Base-by-base conservation (phyloP, 1,140 invertebrate genomes). In the Polyergus mexicanus region DNA sequence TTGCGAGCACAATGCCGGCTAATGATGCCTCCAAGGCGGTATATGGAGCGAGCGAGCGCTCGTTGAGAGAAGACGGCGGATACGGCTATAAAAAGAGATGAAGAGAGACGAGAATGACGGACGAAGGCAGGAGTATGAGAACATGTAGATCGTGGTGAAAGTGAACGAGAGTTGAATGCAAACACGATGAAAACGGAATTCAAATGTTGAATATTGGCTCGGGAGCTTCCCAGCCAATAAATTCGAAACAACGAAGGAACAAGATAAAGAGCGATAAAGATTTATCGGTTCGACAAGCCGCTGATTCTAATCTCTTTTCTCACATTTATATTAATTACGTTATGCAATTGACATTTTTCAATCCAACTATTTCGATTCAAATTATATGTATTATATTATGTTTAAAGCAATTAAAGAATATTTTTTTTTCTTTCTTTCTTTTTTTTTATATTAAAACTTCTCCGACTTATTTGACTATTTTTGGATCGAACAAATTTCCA, bases 11-110 rank as follows among this genome's bases (percentile, higher is more conserved):
- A 93, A 93, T 92, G 92, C 92, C 81, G 87, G 92, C 91, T 93
- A 93, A 93, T 93, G 92, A 93, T 91, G 91, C 92, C 89, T 92
- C 88, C 86, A 89, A 92, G 92, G 88, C 84, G 92, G 84, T 85
- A 88, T 81, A 78, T 90, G 86, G 86, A 90, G 85, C 81, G 85
- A 80, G 68, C 60, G 58, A 88, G 35, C 28, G 66, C 19, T 60
- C 85, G 41, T 35, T 58, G 56, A 51, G 47, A 51, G 75, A 77
- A 77, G 74, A 51, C 35, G 56, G 60, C 62, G 69, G 71, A 65
- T 86, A 56, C 28, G 28, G 56, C 65, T 78, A 65, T 72, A 78
- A 89, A 89, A 89, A 84, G 72, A 81, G 74, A 87, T 25, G 35
- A 63, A 66, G 85, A 44, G n/a, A 38, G 13, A 22, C 13, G 16